Evolutionary conservation across 1,140 invertebrate species (phyloP), one percentile per base, ranked within the genome.

Genomic region (Heliothis virescens): DNA sequence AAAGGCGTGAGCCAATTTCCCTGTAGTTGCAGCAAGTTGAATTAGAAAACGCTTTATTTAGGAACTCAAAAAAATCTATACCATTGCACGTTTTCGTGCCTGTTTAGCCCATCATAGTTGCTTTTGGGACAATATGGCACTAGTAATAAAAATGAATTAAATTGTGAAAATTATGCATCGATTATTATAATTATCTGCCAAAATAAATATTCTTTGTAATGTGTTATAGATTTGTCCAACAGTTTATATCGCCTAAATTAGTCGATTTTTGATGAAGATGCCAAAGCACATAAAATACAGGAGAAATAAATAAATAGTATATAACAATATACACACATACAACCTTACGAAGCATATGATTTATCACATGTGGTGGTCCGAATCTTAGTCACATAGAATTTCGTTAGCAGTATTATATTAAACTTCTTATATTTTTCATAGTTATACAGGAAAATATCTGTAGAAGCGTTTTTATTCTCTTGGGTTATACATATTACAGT

Each of bases 301-400:
- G 7, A 34, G 1, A 34, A 34, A 34, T 34, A 7, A 34, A 34
- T 7, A 34, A 48, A 63, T 63, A 52, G 47, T 57, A 67, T 67
- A 67, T 55, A 15, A 57, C 69, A 34, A 53, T 63, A 71, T 76
- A 62, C n/a, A 79, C 48, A 62, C 18, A 82, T 84, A 79, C 63
- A 81, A 81, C 53, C 79, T 85, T 82, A 85, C 48, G 67, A 82
- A 83, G 79, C 79, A 83, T 83, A 83, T 81, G 71, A 60, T 67
- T 82, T 85, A 85, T 85, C 84, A 85, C 84, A 85, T 80, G 65
- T 79, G 78, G 75, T 85, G 84, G 84, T 85, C 84, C 84, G 55
- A 80, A 65, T 73, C 71, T 75, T 82, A 76, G 53, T 63, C 29
- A 78, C 60, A 69, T 78, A 67, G 55, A 78, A 50, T 78, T 78